Base-by-base conservation (phyloP, 2,797 vertebrate genomes). In the Setipinna tenuifilis region DNA sequence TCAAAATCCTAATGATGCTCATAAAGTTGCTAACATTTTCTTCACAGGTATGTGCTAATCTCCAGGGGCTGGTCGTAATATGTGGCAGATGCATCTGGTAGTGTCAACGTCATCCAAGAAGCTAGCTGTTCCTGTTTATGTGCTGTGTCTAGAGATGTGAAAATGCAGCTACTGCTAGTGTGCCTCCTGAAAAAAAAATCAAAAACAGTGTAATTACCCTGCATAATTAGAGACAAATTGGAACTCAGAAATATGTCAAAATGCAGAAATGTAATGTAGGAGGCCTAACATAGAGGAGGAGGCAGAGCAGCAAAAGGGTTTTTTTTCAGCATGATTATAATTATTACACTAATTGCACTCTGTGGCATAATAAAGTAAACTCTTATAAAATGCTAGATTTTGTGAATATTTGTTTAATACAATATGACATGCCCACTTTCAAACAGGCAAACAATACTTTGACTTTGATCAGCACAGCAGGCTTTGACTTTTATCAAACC, bases 61-160 rank as follows among this genome's bases (percentile, higher is more conserved):
- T 92, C 84, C 89, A 91, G 85, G 86, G 87, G 23, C n/a, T 88
- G 90, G 80, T 44, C 85, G 87, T 93, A 89, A 92, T 93, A 91
- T 91, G 86, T 87, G 88, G 75, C 87, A 91, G 90, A 93, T 91
- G 89, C 91, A 91, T 91, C 89, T 90, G 84, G 88, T 75, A 85
- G 90, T 90, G 87, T 88, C 87, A 81, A 48, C 92, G 89, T 93
- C 92, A 91, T 41, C 91, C 86, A 91, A 90, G 91, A 90, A 89
- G 90, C 89, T 94, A 95, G 95, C 94, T 93, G 91, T 91, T 93
- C 91, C 93, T 93, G 91, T 92, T 95, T 93, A 83, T 80, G 78
- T 85, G 31, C 16, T 65, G 65, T 71, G 83, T 90, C 84, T 87
- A 83, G 14, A 50, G 25, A 84, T 86, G 80, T 80, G 80, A 86